Evolutionary conservation across 2,888 invertebrate genomes (phyloP), one percentile per base, ranked within the genome.

Genomic region (Eilema caniola): DNA sequence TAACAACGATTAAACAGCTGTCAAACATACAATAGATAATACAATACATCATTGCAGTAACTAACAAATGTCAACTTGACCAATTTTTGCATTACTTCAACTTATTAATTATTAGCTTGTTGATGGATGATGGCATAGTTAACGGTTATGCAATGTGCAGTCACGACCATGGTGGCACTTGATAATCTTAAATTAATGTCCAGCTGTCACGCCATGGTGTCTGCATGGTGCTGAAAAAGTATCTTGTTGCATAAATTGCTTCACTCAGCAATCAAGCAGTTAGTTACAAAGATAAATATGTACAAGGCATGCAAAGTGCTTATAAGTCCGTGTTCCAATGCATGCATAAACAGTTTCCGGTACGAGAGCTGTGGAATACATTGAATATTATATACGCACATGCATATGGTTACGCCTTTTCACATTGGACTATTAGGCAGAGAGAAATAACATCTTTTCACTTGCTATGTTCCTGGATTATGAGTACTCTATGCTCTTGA

Each of bases 141-240:
- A 73, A 69, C 66, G 20, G 72, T 57, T 66, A 33, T 57, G 66
- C 33, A 57, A 57, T 66, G 56, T 70, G 72, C 69, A 72, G 47
- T 68, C 69, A 68, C 41, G 63, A 70, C 71, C 64, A 68, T 62
- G 62, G 31, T 65, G 70, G 74, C 76, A 76, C 24, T 78, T 76
- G 67, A 66, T 73, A 71, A 76, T 78, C 66, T 77, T 71, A 57
- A 71, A 72, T 72, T 67, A 75, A 71, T 57, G 66, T 70, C 63
- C 47, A 75, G 63, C 62, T 81, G 71, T 71, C 78, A 81, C 76
- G 78, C 74, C 76, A 77, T 65, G 23, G 33, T 69, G 73, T 78
- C 80, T 81, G 63, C 62, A 41, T 69, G 69, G 23, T 70, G 33
- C 25, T 61, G 33, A 24, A 67, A 67, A 66, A 28, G 59, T 81